Percentiles rank a stretch among this genome's conserved stretches.
Evolutionary conservation across 2,113 vertebrate species (phyloP).

Genomic region (Prionailurus bengalensis): DNA sequence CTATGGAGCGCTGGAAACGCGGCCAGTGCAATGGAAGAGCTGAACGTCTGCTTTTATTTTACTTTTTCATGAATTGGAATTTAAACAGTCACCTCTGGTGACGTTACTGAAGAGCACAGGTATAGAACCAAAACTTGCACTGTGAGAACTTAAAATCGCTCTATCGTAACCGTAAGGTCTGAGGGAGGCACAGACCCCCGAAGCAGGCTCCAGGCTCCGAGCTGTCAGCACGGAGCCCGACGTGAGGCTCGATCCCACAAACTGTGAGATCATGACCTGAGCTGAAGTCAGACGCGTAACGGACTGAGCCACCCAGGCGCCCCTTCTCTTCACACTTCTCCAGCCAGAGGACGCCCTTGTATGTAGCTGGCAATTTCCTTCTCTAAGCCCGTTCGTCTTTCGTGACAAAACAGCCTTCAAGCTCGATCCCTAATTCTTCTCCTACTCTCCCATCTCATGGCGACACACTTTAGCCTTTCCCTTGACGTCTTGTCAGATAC

Average conservation of each 20-base stretch:
- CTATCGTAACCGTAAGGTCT: not conserved
- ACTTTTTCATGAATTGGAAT: not conserved
- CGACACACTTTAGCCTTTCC: not conserved
- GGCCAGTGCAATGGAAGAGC: not conserved
- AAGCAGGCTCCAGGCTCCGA: too few species aligned
- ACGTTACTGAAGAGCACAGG: not conserved
- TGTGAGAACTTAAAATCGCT: not conserved
- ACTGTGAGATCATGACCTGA: too few species aligned
- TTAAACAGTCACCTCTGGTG: not conserved
- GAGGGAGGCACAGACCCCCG: too few species aligned
- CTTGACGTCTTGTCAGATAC: slow-evolving; percentile 23
- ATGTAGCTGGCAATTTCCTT: not conserved
- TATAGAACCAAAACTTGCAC: not conserved
- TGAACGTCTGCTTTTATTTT: not conserved
- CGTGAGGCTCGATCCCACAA: too few species aligned
- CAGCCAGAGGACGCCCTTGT: not conserved
- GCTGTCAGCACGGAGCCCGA: too few species aligned
- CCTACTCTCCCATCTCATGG: not conserved
- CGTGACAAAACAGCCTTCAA: not conserved
- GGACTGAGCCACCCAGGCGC: too few species aligned
- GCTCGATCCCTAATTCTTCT: not conserved
- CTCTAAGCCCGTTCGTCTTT: not conserved
- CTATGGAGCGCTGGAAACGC: too few species aligned
- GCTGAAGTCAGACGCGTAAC: too few species aligned
- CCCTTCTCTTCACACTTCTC: not conserved